Base-by-base conservation (phyloP, 2,888 invertebrate genomes). In the Saturnia japonica region DNA sequence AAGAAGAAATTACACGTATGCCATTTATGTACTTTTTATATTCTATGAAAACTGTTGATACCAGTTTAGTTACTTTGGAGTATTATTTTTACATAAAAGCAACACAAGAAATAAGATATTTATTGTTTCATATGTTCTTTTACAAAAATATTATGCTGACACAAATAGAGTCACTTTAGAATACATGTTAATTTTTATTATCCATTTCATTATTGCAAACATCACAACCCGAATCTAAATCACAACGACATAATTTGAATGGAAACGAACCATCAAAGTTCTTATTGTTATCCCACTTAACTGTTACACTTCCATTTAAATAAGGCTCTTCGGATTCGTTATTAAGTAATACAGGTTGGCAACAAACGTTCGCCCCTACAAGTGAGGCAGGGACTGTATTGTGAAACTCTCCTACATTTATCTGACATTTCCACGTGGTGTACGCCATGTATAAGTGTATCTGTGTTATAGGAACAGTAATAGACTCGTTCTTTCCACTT, bases 391-490 rank as follows among this genome's bases (percentile, higher is more conserved):
- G 82, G 57, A 86, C 81, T 25, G 81, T 77, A 16, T 74, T 78
- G 68, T 83, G 81, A 66, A 76, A 77, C 28, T 79, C 84, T 66
- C 83, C 82, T 54, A 88, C 72, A 72, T 71, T 70, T 69, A 88
- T 76, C 78, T 81, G 86, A 75, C 90, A 91, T 79, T 88, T 90
- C 89, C 91, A 91, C 14, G 88, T 85, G n/a, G 90, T 90, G 68
- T 89, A 91, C 2, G 88, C 88, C 91, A 91, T 91, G 70, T 90
- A 90, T 67, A 90, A 78, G 76, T 91, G 88, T 77, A 91, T 87
- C 79, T 91, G 91, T 34, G 90, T 89, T 75, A 91, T 84, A 81
- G 87, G 90, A 72, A 90, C 85, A 70, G 14, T 60, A 60, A 60
- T 77, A 40, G 78, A 78, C 69, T 85, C 79, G 71, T 82, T 85